Evolutionary conservation across 2,113 vertebrate species (phyloP).

Genomic region (Xiphorhynchus elegans): DNA sequence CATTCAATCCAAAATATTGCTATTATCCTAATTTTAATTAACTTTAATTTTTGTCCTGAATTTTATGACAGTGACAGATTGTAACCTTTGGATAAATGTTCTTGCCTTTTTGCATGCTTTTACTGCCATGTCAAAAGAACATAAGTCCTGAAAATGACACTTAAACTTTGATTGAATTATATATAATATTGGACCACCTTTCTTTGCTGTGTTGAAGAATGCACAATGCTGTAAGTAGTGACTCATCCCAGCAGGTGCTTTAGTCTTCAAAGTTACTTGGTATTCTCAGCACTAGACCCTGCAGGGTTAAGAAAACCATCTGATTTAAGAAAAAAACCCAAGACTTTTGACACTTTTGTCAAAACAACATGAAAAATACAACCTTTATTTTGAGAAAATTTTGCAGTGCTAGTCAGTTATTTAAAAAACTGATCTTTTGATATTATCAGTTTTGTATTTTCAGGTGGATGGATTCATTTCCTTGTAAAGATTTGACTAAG

Average conservation of each 20-base stretch:
- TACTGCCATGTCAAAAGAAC: neutral
- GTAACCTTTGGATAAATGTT: neutral
- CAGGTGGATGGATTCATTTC: neutral
- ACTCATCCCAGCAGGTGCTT: constrained; percentile 8
- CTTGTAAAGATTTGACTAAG: neutral
- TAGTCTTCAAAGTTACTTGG: neutral
- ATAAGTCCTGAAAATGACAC: constrained; percentile 3
- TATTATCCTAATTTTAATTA: neutral
- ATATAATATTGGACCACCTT: neutral
- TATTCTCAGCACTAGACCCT: neutral
- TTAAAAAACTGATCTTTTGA: neutral
- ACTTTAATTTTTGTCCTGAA: neutral
- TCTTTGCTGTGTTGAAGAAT: neutral
- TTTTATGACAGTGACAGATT: neutral
- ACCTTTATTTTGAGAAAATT: neutral
- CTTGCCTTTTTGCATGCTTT: neutral
- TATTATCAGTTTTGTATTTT: neutral
- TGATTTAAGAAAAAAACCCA: neutral
- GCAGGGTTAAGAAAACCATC: neutral
- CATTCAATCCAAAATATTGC: neutral
- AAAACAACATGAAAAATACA: neutral
- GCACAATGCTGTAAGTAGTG: neutral
- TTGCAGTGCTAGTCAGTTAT: neutral
- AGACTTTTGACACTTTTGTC: neutral
- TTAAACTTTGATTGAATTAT: neutral